Base-by-base conservation (phyloP, 2,888 invertebrate species). In the Macrosoma leucophasiata region DNA sequence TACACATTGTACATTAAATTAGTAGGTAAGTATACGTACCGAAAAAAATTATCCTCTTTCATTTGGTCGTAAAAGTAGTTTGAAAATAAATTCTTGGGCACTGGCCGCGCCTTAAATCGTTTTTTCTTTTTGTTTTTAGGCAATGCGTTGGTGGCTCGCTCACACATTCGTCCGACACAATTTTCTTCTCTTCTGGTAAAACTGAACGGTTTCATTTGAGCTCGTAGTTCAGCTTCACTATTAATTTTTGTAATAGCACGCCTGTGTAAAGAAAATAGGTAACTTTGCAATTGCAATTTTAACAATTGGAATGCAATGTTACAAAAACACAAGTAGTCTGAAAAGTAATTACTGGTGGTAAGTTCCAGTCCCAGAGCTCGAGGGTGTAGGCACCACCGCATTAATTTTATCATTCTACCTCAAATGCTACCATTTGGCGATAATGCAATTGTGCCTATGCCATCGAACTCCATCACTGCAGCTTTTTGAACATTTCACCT, bases 21-120 rank as follows among this genome's bases (percentile, higher is more conserved):
- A n/a, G n/a, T n/a, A n/a, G n/a, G n/a, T n/a, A n/a, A n/a, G n/a
- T n/a, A n/a, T n/a, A 2, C 41, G 53, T 52, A 90, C 90, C 90
- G 86, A 62, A 89, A 90, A 68, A 88, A 91, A 45, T 91, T 90
- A 49, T 91, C 89, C 56, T 91, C 90, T 44, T 89, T 86, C 85
- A 89, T 89, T 58, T 88, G 90, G 43, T 89, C 87, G 44, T 91
- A 91, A 51, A 91, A 85, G 43, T 89, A 89, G 53, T 90, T 90
- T 9, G 89, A 89, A 56, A 91, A 91, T 12, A 91, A 68, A 63
- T 90, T 89, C 56, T 86, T 90, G 1, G 91, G 91, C 6, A 91
- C 87, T 0, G 91, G 91, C 44, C 88, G 88, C 0, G 91, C 91
- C 52, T 75, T 86, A 55, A 91, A 91, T 23, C 78, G 69, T 48